Evolutionary conservation across 2,888 invertebrate species (phyloP).

Genomic region (Chymomyza caudatula): DNA sequence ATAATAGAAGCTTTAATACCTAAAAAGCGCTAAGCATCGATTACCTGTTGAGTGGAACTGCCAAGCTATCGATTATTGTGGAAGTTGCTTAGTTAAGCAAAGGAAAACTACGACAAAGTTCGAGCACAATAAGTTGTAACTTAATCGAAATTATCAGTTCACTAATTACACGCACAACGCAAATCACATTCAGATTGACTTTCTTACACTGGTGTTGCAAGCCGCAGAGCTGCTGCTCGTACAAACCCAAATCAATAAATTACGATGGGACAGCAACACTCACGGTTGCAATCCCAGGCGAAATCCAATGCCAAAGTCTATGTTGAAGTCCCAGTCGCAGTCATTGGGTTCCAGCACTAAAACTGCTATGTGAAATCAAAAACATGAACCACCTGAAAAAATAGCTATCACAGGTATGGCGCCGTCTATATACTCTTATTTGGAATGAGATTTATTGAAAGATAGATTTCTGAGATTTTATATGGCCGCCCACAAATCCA

Average conservation of each 20-base stretch:
- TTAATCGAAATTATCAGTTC: background rate
- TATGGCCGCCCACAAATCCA: too few species aligned
- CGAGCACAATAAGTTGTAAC: background rate
- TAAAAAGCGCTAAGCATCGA: too few species aligned
- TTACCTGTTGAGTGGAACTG: background rate
- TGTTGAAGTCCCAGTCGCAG: background rate
- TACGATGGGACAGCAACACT: background rate
- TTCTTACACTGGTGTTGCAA: background rate
- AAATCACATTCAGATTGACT: background rate
- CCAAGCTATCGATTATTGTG: background rate
- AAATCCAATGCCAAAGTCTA: background rate
- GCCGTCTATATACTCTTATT: background rate
- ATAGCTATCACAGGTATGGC: too few species aligned
- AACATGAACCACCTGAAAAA: too few species aligned
- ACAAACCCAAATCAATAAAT: background rate
- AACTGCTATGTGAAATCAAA: too few species aligned
- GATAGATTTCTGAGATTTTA: too few species aligned
- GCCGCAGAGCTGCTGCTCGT: background rate
- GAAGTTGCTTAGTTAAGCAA: background rate
- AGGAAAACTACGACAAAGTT: background rate
- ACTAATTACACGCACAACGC: background rate
- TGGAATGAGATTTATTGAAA: too few species aligned
- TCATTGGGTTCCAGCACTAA: background rate
- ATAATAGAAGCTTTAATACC: too few species aligned
- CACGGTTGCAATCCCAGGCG: background rate